A percentile compares a stretch with the other conserved stretches of the same genome.
Evolutionary conservation across 2,888 invertebrate species (phyloP).

Genomic region (Rotaria sp.): DNA sequence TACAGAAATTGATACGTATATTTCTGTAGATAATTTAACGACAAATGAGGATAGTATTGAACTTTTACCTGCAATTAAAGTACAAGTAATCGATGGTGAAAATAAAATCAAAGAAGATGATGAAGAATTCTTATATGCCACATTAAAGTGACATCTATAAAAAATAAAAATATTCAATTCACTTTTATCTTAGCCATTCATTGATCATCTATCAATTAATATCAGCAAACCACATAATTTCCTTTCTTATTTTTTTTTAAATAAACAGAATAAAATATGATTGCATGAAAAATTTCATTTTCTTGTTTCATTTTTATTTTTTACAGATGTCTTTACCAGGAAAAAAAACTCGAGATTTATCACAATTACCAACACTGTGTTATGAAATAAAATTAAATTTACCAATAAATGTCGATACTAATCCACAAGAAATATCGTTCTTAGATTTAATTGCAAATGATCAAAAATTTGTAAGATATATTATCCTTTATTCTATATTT

Average conservation of each 20-base stretch:
- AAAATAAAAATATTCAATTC: neutral
- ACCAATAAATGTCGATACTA: neutral
- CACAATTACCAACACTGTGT: neutral
- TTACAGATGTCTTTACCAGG: neutral
- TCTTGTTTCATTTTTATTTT: neutral
- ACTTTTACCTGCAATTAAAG: neutral
- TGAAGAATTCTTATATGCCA: neutral
- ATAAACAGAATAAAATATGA: neutral
- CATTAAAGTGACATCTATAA: neutral
- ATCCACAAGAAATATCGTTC: constrained; percentile 10
- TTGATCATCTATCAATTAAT: neutral
- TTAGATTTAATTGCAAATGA: neutral
- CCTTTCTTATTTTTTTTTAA: neutral
- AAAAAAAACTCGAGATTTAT: neutral
- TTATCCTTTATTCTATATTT: neutral
- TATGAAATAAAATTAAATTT: neutral
- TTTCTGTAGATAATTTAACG: neutral
- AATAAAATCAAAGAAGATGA: neutral
- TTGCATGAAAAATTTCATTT: neutral
- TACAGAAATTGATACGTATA: neutral
- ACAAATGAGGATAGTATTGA: neutral
- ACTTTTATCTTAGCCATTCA: neutral
- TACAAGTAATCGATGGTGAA: neutral
- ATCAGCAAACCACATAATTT: neutral
- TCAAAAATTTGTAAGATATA: neutral